Evolutionary conservation across 2,888 invertebrate species (phyloP), one percentile per base, ranked within the genome.

Genomic region (Tricholauxania praeusta): DNA sequence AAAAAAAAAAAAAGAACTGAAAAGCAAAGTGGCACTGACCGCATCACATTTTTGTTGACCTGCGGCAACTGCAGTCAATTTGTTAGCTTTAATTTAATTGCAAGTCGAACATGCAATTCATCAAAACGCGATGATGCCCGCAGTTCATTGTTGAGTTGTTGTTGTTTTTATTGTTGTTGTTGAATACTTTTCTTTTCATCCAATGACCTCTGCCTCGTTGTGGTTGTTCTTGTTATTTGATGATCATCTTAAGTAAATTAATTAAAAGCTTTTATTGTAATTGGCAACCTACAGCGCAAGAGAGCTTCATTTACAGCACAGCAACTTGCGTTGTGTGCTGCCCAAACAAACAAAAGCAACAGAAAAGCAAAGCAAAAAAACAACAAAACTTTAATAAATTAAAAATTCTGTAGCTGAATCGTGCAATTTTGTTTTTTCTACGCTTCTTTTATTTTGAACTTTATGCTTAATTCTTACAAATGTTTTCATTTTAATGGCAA

Each of bases 251-350:
- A 48, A 15, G 17, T 53, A 55, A 67, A 55, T 67, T 48, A 28
- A 67, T 19, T 55, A 28, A 64, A 71, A 57, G 55, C 64, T 71
- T 71, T 65, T 57, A 71, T 65, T 55, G 48, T 51, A 64, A 64
- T 64, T 64, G 39, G 22, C 49, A 17, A 22, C 49, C 6, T 47
- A 12, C 48, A 57, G 57, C 22, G n/a, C 15, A 22, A 28, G n/a
- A 4, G 57, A 28, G 60, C 14, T 32, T 32, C 14, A 60, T 22
- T 15, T 12, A 2, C 15, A 55, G 17, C 17, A 55, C 48, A 63
- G 7, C 48, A 59, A n/a, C 47, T 62, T 62, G 15, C 39, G 22
- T 62, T 62, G 47, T 39, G 14, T 22, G 14, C 10, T 59, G 17
- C n/a, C 59, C 8, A 59, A 17, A 19, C 12, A 59, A 59, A 59